These are phyloP conservation scores for Nothoprocta pentlandii DNA, from an alignment of 2,113 vertebrate species.

Conservation along the genomic window DNA sequence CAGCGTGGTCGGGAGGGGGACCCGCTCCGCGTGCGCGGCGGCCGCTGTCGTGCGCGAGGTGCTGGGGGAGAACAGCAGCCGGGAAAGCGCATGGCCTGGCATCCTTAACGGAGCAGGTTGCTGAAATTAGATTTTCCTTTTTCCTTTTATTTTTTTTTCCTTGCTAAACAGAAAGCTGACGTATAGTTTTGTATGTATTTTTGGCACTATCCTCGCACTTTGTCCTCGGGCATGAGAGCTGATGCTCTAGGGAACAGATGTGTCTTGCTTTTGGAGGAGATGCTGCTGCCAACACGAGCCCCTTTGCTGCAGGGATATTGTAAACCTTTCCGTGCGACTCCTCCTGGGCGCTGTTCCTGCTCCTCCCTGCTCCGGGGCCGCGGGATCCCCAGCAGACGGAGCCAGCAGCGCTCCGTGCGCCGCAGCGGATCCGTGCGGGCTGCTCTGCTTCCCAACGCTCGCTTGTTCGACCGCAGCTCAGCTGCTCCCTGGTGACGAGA, in stretches of 20 bases:
- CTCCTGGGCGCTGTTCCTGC: slow-evolving; percentile 49
- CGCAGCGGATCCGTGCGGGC: slow-evolving; percentile 60
- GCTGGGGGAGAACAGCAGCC: not conserved
- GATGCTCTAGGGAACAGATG: not conserved
- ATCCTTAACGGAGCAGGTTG: not conserved
- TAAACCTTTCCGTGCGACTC: slow-evolving; percentile 44
- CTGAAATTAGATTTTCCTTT: not conserved
- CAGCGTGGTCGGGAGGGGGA: slow-evolving; percentile 73
- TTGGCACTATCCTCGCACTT: not conserved
- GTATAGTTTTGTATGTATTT: not conserved
- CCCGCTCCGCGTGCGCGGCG: not conserved
- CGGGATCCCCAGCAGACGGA: not conserved
- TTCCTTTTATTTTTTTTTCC: not conserved
- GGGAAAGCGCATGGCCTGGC: too few relatives aligned
- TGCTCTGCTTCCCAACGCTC: slow-evolving; percentile 60
- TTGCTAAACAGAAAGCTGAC: not conserved
- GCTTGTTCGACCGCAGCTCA: slow-evolving; percentile 39
- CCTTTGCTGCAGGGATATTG: slow-evolving; percentile 51
- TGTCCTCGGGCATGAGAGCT: not conserved
- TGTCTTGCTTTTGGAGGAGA: slow-evolving; percentile 6
- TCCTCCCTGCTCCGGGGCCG: slow-evolving; percentile 47
- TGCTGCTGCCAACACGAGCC: not conserved
- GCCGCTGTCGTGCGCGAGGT: not conserved
- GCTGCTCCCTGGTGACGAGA: slow-evolving; percentile 45
- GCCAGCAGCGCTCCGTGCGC: not conserved